These are phyloP conservation scores for Caenorhabditis wallacei DNA, from an alignment of 2,888 invertebrate genomes.

Conservation along the genomic window DNA sequence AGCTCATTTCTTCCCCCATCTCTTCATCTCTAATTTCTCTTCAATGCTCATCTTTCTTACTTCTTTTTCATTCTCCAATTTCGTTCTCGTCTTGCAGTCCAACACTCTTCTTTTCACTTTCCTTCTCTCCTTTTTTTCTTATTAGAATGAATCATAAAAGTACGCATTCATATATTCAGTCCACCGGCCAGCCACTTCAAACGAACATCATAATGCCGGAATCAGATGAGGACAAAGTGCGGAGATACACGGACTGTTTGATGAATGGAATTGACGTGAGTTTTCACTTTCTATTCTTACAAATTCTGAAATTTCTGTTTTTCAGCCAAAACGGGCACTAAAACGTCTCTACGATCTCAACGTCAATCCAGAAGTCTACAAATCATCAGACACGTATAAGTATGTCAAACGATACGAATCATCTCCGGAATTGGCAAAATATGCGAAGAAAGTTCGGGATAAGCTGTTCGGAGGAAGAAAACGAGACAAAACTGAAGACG, in stretches of 20 bases:
- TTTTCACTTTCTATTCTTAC: conserved; percentile 19
- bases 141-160: not conserved
- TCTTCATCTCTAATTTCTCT: conserved; percentile 17
- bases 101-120: not conserved
- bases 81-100: conserved; percentile 6
- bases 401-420: conserved; percentile 40
- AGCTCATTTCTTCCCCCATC: conserved; percentile 4
- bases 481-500: conserved; percentile 5
- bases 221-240: conserved; percentile 54
- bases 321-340: conserved; percentile 56
- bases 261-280: conserved; percentile 53
- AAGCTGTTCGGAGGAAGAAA: conserved; percentile 32
- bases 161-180: not conserved
- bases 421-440: conserved; percentile 36
- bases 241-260: conserved; percentile 52
- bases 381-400: conserved; percentile 26
- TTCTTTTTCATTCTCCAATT: conserved; percentile 9
- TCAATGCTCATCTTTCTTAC: conserved; percentile 2
- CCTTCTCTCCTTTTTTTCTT: not conserved
- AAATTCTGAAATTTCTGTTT: too few relatives aligned
- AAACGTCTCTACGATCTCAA: conserved; percentile 57
- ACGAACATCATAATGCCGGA: conserved; percentile 30
- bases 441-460: conserved; percentile 41
- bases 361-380: conserved; percentile 36
- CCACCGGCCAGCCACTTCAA: not conserved